Base-by-base conservation (phyloP, 2,888 invertebrate genomes). In the Cancer borealis region DNA sequence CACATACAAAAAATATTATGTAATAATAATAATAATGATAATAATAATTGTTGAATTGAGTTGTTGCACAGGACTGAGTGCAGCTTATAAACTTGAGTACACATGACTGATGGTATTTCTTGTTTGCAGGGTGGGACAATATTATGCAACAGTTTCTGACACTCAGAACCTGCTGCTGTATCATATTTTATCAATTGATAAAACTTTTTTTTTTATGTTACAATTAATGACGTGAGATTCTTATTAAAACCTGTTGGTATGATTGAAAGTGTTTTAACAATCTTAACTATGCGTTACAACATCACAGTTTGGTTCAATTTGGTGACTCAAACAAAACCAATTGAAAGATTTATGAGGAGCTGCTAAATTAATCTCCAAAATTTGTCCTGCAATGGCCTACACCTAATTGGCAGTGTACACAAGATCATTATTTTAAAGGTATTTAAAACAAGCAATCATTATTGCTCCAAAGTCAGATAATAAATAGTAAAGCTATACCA, bases 401-500 rank as follows among this genome's bases (percentile, higher is more conserved):
- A 84, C 17, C 39, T 84, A 84, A 39, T 30, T 84, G 84, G 84
- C 84, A 84, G 84, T 84, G 84, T 84, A 84, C 39, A 84, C 17
- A 39, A 84, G 39, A 73, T 73, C n/a, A 73, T 84, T 84, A 14
- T 84, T 84, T 84, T 30, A 84, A 84, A 84, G 39, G 21, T 4
- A 84, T 84, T 84, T 84, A 21, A 84, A 84, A 84, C 39, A 84
- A 30, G 84, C 84, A 30, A 84, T 84, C n/a, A 39, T 84, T 39
- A 84, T 84, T 84, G 39, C 84, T 84, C 14, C 84, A 84, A 84
- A 84, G 84, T 84, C 84, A 84, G 84, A 84, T 84, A 10, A 79
- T 79, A 26, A 79, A 79, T 79, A 84, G 84, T 84, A 84, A 39
- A 84, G 84, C 84, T 84, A 84, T 30, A 84, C 12, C 39, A 84